Base-by-base conservation (phyloP, 2,888 invertebrate genomes). In the Ophioninae sp. region DNA sequence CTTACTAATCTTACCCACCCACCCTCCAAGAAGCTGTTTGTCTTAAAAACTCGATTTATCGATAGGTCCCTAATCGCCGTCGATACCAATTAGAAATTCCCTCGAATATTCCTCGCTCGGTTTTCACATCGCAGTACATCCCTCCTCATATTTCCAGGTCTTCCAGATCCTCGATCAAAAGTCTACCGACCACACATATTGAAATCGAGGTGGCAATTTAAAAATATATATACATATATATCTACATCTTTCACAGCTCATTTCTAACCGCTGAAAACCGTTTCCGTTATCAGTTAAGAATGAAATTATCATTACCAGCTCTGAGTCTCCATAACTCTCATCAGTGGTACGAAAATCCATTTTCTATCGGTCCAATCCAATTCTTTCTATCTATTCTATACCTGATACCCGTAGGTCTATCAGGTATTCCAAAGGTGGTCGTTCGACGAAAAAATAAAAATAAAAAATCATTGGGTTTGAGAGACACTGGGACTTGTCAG, bases 401-500 rank as follows among this genome's bases (percentile, higher is more conserved):
- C 30, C 30, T 30, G 30, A 30, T 30, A 30, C 30, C 30, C 30
- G 1, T 2, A 30, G 1, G 3, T 30, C 30, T 30, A 30, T 30
- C 7, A 20, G 2, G 7, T n/a, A 30, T 6, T 30, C 37, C 1
- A 10, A 6, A 2, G 1, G 3, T 64, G 37, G 3, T 30, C 10
- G 10, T 21, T 30, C 30, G 30, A 7, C 7, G 64, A 7, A 23
- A 1, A 6, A 2, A 7, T 8, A 10, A 37, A 39, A 65, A 8
- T 7, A 21, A 41, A 68, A 68, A 68, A n/a, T n/a, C n/a, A n/a
- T 65, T 37, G 8, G 10, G 76, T 70, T 87, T 91, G 91, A 91
- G 91, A 91, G 78, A 87, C 92, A 91, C 91, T 91, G 90, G 62
- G 56, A 64, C 7, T 67, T 50, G 44, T 68, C 68, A 65, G 73